Evolutionary conservation across 2,797 vertebrate species (phyloP), one percentile per base, ranked within the genome.

Genomic region (Phrynocephalus vlangalii): DNA sequence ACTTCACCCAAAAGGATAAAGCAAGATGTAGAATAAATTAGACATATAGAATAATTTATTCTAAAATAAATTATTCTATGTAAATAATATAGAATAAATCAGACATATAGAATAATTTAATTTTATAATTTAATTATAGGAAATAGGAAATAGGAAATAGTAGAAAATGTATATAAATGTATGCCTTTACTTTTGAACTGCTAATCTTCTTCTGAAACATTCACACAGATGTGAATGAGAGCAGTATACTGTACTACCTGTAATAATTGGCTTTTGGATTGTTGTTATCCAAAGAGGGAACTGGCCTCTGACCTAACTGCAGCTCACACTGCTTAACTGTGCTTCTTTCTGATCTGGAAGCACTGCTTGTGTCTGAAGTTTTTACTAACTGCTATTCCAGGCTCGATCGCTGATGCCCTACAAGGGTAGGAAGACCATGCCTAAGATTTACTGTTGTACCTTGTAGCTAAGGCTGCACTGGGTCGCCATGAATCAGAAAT

Each of bases 401-500:
- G 50, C 68, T 73, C 78, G 77, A 73, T 52, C 26, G 44, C 70
- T 76, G 44, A 76, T n/a, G 18, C 75, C 44, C 24, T 76, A 30
- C 75, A 76, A 24, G 20, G n/a, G 6, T 3, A 22, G 38, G 63
- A 71, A 87, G 72, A 81, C 82, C 73, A 86, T 67, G 52, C n/a
- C 6, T 26, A 73, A 30, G 50, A 91, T 89, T 91, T 91, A 3
- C 85, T 86, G 78, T 79, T 68, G 66, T 75, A 84, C 83, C 33
- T 87, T 84, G 88, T 82, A 91, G 77, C 77, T 48, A 52, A 22
- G 79, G 76, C 0, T 79, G 28, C 92, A 92, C 2, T 0, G 22
- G 89, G 83, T 91, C 93, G 88, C 82, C 83, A 83, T 1, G 84
- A 94, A 89, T 81, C 38, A 3, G 84, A 78, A 92, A 38, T 80